Conservation (phyloP, 1,140 invertebrate species). For the Anagrus nilaparvatae region DNA sequence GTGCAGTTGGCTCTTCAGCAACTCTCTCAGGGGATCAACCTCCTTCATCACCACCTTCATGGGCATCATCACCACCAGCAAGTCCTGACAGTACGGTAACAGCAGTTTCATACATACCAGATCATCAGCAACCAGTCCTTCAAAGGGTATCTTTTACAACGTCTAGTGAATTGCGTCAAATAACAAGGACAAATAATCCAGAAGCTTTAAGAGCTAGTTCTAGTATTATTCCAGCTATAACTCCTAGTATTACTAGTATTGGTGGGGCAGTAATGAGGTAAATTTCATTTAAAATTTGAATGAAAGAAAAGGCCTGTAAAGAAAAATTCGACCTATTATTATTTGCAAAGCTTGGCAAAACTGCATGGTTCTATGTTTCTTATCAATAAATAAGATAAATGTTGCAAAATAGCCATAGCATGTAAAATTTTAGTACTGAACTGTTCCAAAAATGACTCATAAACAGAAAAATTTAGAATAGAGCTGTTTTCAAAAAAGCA, state of each 20-base stretch:
- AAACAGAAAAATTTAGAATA: too few relatives aligned
- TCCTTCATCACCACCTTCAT: constrained; percentile 48
- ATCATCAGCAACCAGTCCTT: constrained; percentile 36
- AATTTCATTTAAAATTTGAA: constrained; percentile 12
- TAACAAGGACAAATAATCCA: constrained; percentile 33
- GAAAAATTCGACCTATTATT: too few relatives aligned
- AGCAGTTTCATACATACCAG: constrained; percentile 46
- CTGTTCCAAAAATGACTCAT: too few relatives aligned
- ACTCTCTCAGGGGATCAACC: constrained; percentile 43
- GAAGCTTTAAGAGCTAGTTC: constrained; percentile 12
- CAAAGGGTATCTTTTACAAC: constrained; percentile 51
- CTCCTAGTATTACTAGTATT: constrained; percentile 53
- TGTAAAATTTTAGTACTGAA: too few relatives aligned
- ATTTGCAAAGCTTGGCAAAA: too few relatives aligned
- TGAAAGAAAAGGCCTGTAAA: too few relatives aligned
- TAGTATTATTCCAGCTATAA: constrained; percentile 24
- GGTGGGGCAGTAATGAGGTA: constrained; percentile 52
- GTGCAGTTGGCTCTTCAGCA: constrained; percentile 50
- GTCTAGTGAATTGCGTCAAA: constrained; percentile 45
- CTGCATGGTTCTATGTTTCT: too few relatives aligned
- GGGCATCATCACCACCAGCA: constrained; percentile 49
- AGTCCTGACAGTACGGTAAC: constrained; percentile 46
- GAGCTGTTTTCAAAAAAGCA: too few relatives aligned
- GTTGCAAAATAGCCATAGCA: too few relatives aligned
- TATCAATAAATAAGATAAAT: too few relatives aligned